These are phyloP conservation scores for Poeciliopsis infans DNA, from an alignment of 2,797 vertebrate genomes.

Conservation along the genomic window DNA sequence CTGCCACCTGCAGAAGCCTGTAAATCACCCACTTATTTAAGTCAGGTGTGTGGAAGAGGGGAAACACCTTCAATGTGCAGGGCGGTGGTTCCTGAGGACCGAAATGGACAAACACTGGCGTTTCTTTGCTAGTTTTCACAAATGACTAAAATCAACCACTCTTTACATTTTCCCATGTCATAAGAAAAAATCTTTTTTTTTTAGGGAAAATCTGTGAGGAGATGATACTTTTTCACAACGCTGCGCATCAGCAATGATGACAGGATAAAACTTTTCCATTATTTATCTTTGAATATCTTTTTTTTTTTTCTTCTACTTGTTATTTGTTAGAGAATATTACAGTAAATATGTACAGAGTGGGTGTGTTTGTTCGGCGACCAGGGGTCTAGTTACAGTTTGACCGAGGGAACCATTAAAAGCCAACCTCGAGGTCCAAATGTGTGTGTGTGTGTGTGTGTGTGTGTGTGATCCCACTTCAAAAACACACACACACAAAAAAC, in stretches of 20 bases:
- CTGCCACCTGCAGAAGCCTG: no score
- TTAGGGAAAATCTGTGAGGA: not conserved
- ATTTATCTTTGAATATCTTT: constrained; percentile 9
- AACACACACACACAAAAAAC: not conserved
- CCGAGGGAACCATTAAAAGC: constrained; percentile 16
- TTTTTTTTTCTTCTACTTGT: constrained; percentile 1
- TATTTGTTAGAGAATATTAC: constrained; percentile 29
- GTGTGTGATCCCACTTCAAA: not conserved
- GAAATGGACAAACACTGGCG: no score
- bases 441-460: constrained; percentile 1
- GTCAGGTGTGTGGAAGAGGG: no score
- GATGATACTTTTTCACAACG: not conserved
- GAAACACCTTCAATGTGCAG: no score
- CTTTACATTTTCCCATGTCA: not conserved
- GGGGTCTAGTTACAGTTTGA: constrained; percentile 15
- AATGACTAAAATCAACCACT: not conserved
- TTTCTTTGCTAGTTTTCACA: not conserved
- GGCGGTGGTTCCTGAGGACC: no score
- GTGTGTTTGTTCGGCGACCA: constrained; percentile 20
- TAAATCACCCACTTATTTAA: no score
- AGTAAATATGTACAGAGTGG: constrained; percentile 4
- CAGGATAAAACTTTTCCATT: constrained; percentile 18
- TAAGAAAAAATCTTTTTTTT: no score
- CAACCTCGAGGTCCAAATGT: not conserved
- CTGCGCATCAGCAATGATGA: constrained; percentile 20